Evolutionary conservation across 2,113 vertebrate species (phyloP), one percentile per base, ranked within the genome.

Genomic region (Eretmochelys imbricata): DNA sequence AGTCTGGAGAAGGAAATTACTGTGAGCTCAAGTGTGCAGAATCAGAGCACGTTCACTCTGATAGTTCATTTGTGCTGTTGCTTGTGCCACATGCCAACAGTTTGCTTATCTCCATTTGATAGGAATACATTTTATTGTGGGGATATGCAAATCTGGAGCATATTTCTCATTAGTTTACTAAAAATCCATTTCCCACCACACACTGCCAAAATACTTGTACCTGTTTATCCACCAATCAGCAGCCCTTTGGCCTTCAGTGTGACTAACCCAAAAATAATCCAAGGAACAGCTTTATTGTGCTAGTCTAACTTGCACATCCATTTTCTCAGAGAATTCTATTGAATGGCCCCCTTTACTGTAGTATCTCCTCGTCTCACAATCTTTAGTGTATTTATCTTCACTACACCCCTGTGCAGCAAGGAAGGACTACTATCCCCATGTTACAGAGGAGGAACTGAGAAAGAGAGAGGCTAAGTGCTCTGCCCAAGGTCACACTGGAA

Each of bases 381-480:
- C 8, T 69, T n/a, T n/a, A n/a, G 35, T 22, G 76, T 46, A 46
- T 80, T 59, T 27, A 82, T 82, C 27, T 27, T 87, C 89, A 20
- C 51, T 86, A 82, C 7, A 51, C 6, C 19, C 0, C 5, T 78
- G 9, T 72, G 35, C 0, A 0, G 57, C 5, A 22, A 3, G 88
- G 86, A 90, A 78, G 1, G 0, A 17, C 27, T 65, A 11, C 62
- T 80, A 75, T 1, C 5, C 6, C 3, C 10, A 78, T 91, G 80
- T 1, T 31, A 35, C 75, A 72, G 35, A 80, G 14, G 80, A 57
- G 6, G 31, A 4, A 69, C 3, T 72, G 29, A 57, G 93, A 3
- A 42, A 76, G 3, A 10, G 3, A 35, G 8, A 48, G 51, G 19
- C 4, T 76, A 92, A 51, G 5, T 11, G 8, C 0, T 0, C 85